Base-by-base conservation (phyloP, 2,888 invertebrate species). In the Ectropis crepuscularia region DNA sequence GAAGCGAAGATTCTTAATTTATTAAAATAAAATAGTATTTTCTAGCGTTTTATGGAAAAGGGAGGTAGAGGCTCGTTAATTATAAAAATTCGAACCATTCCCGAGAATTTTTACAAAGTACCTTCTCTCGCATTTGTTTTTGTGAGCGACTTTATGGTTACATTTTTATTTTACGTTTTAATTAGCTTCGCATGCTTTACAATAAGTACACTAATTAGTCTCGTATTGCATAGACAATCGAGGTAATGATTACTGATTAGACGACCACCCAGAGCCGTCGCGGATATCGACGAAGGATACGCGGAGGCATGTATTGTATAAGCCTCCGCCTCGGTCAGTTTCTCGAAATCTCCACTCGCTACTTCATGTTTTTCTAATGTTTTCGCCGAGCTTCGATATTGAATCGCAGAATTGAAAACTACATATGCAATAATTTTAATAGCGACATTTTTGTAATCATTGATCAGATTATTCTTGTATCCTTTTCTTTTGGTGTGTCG, bases 121-220 rank as follows among this genome's bases (percentile, higher is more conserved):
- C 28, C 70, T 67, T 70, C 70, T 67, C 43, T 57, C n/a, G 49
- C 49, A 39, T 63, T 58, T 65, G 63, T 67, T 65, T 69, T 66
- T 65, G 16, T 51, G 42, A 5, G 54, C 6, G 39, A 36, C 36
- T 8, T 53, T 42, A 59, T 48, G 57, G 47, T 43, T 53, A 58
- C 54, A 55, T 65, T 63, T 63, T 63, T 54, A 53, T 63, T 63
- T 67, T 51, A 64, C 51, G 57, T 66, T 65, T 64, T 53, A 64
- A 68, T 65, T 65, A 54, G 65, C 53, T 61, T 63, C 41, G 41
- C 45, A 12, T 53, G 51, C 10, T 12, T 46, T 45, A 38, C 39
- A 45, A 57, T 4, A 28, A 28, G 16, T 36, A n/a, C 57, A 11
- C 46, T 61, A 46, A 61, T 49, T 8, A 61, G 47, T 54, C 11